Conservation (phyloP, 2,797 vertebrate species). For the Danio aesculapii region DNA sequence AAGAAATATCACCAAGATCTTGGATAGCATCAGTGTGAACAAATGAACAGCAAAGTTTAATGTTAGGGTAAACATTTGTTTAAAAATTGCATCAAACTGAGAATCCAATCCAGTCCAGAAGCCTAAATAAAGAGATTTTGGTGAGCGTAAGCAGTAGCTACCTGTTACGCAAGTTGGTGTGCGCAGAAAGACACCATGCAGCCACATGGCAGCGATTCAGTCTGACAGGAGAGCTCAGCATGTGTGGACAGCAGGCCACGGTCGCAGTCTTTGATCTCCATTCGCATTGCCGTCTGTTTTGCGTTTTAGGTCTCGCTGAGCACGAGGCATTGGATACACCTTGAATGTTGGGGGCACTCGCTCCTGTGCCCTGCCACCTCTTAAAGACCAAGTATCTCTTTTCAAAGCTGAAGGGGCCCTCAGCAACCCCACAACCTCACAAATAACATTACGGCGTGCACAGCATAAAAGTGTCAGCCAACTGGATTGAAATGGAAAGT, state of each 20-base stretch:
- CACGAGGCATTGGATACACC: slow-evolving; percentile 79
- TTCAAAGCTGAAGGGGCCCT: slow-evolving; percentile 76
- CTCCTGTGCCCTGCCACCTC: slow-evolving; percentile 65
- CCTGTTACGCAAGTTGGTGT: not conserved
- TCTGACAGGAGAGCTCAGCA: slow-evolving; percentile 61
- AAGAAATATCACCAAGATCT: too few relatives aligned
- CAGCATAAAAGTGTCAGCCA: slow-evolving; percentile 61
- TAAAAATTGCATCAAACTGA: too few relatives aligned
- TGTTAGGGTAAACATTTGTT: too few relatives aligned
- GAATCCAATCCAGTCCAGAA: too few relatives aligned
- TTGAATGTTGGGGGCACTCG: slow-evolving; percentile 69
- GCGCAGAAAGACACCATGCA: not conserved
- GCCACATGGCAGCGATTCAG: slow-evolving; percentile 65
- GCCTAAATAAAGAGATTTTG: not conserved
- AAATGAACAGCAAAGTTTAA: too few relatives aligned
- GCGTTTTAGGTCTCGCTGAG: slow-evolving; percentile 81
- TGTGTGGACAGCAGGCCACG: slow-evolving; percentile 61
- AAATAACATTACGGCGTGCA: slow-evolving; percentile 60
- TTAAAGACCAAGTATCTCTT: slow-evolving; percentile 77
- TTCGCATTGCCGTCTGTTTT: slow-evolving; percentile 81
- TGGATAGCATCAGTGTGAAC: too few relatives aligned
- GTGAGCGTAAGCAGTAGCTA: not conserved
- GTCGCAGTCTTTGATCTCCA: slow-evolving; percentile 82
- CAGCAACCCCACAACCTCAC: slow-evolving; percentile 52
- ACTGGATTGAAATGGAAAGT: slow-evolving; percentile 43